These are phyloP conservation scores for Bucco capensis DNA, from an alignment of 2,113 vertebrate genomes.

Conservation along the genomic window DNA sequence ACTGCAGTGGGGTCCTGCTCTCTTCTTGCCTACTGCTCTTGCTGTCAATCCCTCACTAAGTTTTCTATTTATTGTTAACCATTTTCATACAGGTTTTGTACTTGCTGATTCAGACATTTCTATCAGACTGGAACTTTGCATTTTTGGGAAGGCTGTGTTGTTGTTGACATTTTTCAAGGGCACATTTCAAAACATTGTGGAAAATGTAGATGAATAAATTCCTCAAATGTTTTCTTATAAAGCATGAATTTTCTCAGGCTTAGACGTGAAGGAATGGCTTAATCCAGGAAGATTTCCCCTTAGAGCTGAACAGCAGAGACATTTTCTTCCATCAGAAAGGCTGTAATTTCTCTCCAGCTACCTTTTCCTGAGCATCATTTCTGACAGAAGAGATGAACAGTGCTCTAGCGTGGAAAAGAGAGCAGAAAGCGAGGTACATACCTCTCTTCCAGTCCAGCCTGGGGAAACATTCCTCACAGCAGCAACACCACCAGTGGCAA, in stretches of 20 bases:
- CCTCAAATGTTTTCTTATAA: not conserved
- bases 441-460: not conserved
- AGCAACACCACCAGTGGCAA: not conserved
- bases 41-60: not conserved
- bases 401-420: not conserved
- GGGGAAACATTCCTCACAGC: not conserved
- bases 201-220: slow-evolving; percentile 7
- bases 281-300: not conserved
- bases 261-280: not conserved
- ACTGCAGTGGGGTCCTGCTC: not conserved
- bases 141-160: not conserved
- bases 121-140: not conserved
- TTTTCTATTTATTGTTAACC: not conserved
- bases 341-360: not conserved
- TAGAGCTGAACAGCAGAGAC: not conserved
- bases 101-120: not conserved
- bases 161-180: not conserved
- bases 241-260: not conserved
- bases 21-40: not conserved
- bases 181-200: not conserved
- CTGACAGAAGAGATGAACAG: not conserved
- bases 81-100: not conserved
- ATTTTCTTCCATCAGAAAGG: not conserved
- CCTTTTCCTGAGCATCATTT: not conserved
- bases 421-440: not conserved